Base-by-base conservation (phyloP, 2,888 invertebrate genomes). In the Sympetrum striolatum region DNA sequence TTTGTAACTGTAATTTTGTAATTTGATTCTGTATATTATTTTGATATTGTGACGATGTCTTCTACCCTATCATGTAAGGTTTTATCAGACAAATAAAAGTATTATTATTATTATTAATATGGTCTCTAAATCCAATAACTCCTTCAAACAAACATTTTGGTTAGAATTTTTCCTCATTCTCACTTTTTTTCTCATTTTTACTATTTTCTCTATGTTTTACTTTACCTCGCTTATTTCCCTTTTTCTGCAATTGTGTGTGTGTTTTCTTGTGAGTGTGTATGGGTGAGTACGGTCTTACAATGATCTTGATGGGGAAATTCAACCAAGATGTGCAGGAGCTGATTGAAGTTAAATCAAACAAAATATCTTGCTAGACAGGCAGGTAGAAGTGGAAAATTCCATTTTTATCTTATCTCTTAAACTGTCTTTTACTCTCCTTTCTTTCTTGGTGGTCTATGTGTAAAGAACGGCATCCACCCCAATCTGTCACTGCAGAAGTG, bases 401-500 rank as follows among this genome's bases (percentile, higher is more conserved):
- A 81, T 91, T 91, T 91, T 91, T 90, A 92, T 91, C 92, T 92
- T 92, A 91, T 92, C 92, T 92, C 91, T 92, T 91, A 92, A 90
- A 91, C 90, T 91, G 90, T 91, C 90, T 91, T 91, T 92, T 93
- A 93, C 93, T 92, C 92, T 92, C 92, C 92, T 92, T 92, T 93
- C 92, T 93, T 92, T 92, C 93, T 93, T 93, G 92, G 92, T 94
- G 95, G 95, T 95, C 95, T 95, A 95, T 95, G 95, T 96, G 96
- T 96, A 96, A 97, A 98, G 98, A 98, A 98, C 96, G 98, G 98
- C 95, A 98, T 98, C 96, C 98, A 98, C 97, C 98, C 98, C 96
- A 98, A 98, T 97, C 97, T 98, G 95, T 98, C 98, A 94, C 97
- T 98, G 96, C 98, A 98, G 97, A 98, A 98, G 97, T 98, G 98